Evolutionary conservation across 1,140 invertebrate genomes (phyloP).

Genomic region (Orchestia grillus): DNA sequence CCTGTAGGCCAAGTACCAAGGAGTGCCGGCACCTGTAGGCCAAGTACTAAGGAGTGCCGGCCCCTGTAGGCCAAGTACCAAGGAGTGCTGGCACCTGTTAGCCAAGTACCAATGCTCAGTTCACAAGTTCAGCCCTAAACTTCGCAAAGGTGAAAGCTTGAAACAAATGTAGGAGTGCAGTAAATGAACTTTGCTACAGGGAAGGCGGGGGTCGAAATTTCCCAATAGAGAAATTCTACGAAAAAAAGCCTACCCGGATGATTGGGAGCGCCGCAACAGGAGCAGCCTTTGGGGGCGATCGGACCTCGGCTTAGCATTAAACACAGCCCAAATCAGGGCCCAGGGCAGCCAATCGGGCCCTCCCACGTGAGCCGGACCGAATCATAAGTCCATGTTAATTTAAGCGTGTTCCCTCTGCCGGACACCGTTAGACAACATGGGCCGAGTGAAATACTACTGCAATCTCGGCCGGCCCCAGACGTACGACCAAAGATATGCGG

Average conservation of each 20-base stretch:
- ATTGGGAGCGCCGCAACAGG: not conserved
- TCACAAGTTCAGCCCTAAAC: not conserved
- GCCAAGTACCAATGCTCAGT: not conserved
- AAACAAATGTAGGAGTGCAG: not conserved
- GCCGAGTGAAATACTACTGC: not conserved
- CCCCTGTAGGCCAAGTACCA: too few relatives aligned
- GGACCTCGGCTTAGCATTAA: not conserved
- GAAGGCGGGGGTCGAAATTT: too few relatives aligned
- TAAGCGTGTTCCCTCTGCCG: not conserved
- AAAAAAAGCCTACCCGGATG: not conserved
- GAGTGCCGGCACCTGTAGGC: too few relatives aligned
- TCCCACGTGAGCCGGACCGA: not conserved
- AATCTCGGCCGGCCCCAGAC: not conserved
- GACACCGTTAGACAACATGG: not conserved
- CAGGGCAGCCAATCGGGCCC: too few relatives aligned
- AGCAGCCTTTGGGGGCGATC: not conserved
- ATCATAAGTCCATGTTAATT: slow-evolving; percentile 1
- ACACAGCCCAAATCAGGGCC: not conserved
- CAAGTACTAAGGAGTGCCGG: too few relatives aligned
- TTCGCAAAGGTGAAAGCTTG: not conserved
- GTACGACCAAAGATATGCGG: not conserved
- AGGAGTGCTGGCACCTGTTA: too few relatives aligned
- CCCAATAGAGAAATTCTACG: too few relatives aligned
- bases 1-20: too few relatives aligned
- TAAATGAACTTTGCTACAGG: not conserved